Percentiles rank a stretch among this genome's conserved stretches.
Evolutionary conservation across 2,797 vertebrate genomes (phyloP).

Genomic region (Acomys russatus): DNA sequence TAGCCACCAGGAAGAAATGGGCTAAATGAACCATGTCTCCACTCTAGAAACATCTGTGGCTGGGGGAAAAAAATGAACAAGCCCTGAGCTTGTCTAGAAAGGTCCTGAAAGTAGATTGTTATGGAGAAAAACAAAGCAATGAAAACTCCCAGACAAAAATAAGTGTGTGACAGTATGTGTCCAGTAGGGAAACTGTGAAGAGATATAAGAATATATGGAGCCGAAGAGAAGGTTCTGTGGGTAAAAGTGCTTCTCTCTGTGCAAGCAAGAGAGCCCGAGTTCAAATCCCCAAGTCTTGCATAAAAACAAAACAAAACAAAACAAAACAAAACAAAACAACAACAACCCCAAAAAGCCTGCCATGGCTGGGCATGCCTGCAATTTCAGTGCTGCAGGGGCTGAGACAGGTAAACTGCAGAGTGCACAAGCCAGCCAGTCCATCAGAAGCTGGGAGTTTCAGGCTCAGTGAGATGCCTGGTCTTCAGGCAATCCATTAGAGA

Average conservation of each 20-base stretch:
- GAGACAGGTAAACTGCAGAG: not conserved
- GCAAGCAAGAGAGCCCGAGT: not conserved
- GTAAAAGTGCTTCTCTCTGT: not conserved
- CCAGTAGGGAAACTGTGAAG: slow-evolving; percentile 12
- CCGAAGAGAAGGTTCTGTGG: not conserved
- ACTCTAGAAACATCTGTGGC: slow-evolving; percentile 16
- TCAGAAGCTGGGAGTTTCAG: not conserved
- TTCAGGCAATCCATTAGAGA: not conserved
- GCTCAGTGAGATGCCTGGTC: not conserved
- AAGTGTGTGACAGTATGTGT: not conserved
- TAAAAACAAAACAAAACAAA: not conserved
- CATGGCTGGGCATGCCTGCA: too few species aligned
- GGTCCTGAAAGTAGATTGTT: slow-evolving; percentile 27
- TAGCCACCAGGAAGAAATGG: not conserved
- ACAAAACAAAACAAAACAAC: too few species aligned
- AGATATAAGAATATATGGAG: slow-evolving; percentile 12
- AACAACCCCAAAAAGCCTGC: not conserved
- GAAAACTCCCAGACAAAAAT: not conserved
- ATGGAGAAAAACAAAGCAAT: not conserved
- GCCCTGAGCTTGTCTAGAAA: not conserved
- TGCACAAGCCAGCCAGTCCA: not conserved
- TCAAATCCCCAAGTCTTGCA: not conserved
- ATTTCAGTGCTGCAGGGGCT: not conserved
- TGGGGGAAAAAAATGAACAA: slow-evolving; percentile 15
- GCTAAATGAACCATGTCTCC: not conserved